These are phyloP conservation scores for Lasioglossum albipes DNA, from an alignment of 1,140 invertebrate genomes.

Conservation along the genomic window DNA sequence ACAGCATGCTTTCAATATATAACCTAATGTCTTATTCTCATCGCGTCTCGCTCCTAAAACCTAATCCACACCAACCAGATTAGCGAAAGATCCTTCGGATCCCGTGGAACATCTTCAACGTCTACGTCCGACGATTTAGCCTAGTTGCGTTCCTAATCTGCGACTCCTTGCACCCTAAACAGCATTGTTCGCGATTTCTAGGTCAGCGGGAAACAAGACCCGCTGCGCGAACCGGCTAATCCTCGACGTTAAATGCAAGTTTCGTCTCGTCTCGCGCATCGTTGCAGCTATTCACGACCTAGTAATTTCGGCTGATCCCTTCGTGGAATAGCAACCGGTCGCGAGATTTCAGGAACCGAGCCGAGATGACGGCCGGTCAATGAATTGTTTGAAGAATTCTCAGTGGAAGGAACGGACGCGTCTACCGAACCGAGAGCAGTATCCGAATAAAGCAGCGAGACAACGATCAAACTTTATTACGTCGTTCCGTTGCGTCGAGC, in stretches of 20 bases:
- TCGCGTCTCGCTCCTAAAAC: no score
- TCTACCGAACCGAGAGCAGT: constrained; percentile 4
- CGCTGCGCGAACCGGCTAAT: constrained; percentile 49
- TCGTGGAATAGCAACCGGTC: not conserved
- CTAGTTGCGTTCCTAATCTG: constrained; percentile 50
- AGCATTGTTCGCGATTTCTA: constrained; percentile 52
- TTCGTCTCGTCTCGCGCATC: constrained; percentile 54
- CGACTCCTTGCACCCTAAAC: constrained; percentile 21
- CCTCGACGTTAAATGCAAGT: constrained; percentile 53
- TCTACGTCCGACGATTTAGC: constrained; percentile 41
- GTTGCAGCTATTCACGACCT: constrained; percentile 49
- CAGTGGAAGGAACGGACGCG: not conserved
- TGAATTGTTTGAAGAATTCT: constrained; percentile 21
- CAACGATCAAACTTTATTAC: constrained; percentile 49
- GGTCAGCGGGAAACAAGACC: constrained; percentile 40
- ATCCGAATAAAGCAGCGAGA: constrained; percentile 45
- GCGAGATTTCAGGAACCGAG: not conserved
- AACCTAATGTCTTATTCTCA: no score
- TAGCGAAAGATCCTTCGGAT: no score
- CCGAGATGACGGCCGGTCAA: no score
- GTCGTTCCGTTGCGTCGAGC: constrained; percentile 8
- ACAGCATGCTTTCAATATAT: no score
- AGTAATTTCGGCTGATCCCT: constrained; percentile 55
- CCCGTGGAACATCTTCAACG: not conserved
- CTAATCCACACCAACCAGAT: no score